Conservation (phyloP, 2,888 invertebrate species). For the Dichetophora obliterata region DNA sequence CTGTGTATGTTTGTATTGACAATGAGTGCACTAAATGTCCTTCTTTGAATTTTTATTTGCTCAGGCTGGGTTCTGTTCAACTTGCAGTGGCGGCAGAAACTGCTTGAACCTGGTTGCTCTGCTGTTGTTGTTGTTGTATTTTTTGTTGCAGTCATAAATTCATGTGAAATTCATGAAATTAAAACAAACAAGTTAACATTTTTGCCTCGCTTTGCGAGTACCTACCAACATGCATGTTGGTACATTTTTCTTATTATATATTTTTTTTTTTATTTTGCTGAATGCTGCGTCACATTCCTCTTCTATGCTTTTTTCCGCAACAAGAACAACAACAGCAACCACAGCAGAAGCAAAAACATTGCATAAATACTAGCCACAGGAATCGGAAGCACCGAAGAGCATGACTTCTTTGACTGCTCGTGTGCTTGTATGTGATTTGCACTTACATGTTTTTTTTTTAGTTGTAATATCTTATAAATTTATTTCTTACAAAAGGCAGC, state of each 20-base stretch:
- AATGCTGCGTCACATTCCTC: neutral
- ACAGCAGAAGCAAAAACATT: conserved; percentile 8
- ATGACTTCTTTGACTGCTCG: conserved; percentile 1
- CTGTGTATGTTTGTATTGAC: conserved; percentile 3
- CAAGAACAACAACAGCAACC: neutral
- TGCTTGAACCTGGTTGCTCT: neutral
- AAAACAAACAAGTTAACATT: neutral
- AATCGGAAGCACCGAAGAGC: conserved; percentile 10
- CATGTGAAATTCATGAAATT: conserved; percentile 25
- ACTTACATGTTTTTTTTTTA: neutral
- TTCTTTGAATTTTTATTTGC: neutral
- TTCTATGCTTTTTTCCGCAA: neutral
- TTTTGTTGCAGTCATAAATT: conserved; percentile 14
- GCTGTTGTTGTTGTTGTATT: neutral
- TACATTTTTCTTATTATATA: neutral
- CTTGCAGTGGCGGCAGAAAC: neutral
- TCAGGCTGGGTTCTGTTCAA: neutral
- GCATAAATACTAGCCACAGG: conserved; percentile 11
- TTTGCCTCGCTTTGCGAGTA: neutral
- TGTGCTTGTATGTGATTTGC: conserved; percentile 4
- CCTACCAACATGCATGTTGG: neutral
- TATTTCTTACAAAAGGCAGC: conserved; percentile 14
- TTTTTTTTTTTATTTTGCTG: conserved; percentile 5
- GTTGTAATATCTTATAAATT: conserved; percentile 32
- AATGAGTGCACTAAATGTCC: conserved; percentile 21